Conservation (phyloP, 2,797 vertebrate genomes). For the Anguilla megastoma region DNA sequence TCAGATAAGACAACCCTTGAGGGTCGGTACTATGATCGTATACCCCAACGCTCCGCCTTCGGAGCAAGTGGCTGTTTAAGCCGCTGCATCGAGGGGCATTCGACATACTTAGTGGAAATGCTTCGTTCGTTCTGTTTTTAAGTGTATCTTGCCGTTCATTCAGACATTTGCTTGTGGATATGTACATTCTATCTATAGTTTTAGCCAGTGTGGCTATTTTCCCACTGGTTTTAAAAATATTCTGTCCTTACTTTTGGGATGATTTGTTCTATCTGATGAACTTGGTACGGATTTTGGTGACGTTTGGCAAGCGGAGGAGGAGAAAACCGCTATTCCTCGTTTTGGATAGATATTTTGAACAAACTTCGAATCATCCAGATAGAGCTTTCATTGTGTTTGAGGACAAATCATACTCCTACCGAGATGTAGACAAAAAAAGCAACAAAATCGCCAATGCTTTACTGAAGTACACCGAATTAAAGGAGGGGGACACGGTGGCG, state of each 20-base stretch:
- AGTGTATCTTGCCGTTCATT: neutral
- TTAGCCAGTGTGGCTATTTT: constrained; percentile 51
- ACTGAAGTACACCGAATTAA: constrained; percentile 56
- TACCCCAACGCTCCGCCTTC: constrained; percentile 34
- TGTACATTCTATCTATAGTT: constrained; percentile 50
- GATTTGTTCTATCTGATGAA: constrained; percentile 59
- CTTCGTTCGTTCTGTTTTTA: neutral
- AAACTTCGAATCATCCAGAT: constrained; percentile 56
- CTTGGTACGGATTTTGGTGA: constrained; percentile 50
- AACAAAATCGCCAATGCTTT: constrained; percentile 75
- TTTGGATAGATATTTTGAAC: constrained; percentile 69
- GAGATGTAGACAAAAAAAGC: constrained; percentile 67
- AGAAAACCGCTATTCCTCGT: constrained; percentile 66
- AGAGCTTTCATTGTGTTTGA: constrained; percentile 72
- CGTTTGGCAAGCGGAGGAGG: constrained; percentile 41
- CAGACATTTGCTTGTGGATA: constrained; percentile 23
- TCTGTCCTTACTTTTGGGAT: constrained; percentile 59
- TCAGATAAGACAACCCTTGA: neutral
- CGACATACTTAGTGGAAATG: constrained; percentile 24
- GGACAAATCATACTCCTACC: constrained; percentile 65
- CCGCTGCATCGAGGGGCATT: neutral
- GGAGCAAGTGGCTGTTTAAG: neutral
- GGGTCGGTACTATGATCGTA: neutral
- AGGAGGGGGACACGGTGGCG: constrained; percentile 74
- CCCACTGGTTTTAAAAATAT: constrained; percentile 41